Evolutionary conservation across 2,797 vertebrate species (phyloP).

Genomic region (Trachurus trachurus): DNA sequence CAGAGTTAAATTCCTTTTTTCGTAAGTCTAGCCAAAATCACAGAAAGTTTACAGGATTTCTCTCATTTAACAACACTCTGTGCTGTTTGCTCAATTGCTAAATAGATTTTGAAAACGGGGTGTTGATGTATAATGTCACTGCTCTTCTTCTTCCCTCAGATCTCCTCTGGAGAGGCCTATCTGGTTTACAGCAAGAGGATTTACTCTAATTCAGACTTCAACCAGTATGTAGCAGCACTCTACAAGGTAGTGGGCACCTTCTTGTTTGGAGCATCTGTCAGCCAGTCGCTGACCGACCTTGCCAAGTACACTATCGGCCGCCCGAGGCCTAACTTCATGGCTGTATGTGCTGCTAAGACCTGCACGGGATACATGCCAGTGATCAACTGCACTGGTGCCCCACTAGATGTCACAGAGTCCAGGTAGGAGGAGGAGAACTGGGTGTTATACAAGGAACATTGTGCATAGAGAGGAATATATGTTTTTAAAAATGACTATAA

Average conservation of each 20-base stretch:
- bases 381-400: constrained; percentile 89
- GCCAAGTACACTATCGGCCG: constrained; percentile 96
- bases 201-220: constrained; percentile 92
- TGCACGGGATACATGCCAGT: constrained; percentile 88
- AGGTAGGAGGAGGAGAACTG: constrained; percentile 81
- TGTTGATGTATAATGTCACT: neutral
- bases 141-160: constrained; percentile 62
- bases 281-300: constrained; percentile 95
- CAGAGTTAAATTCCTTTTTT: constrained; percentile 8
- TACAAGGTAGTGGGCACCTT: constrained; percentile 98
- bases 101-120: neutral
- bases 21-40: constrained; percentile 11
- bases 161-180: constrained; percentile 88
- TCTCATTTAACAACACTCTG: constrained; percentile 9
- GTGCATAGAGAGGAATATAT: neutral
- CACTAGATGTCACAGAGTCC: constrained; percentile 89
- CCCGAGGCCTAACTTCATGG: constrained; percentile 93
- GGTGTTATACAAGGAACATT: neutral
- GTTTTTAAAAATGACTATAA: neutral
- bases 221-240: constrained; percentile 93
- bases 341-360: constrained; percentile 88
- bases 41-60: neutral
- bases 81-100: constrained; percentile 17
- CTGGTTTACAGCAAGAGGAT: constrained; percentile 92
- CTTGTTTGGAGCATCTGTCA: constrained; percentile 91